Conservation (phyloP, 2,888 invertebrate species). For the Coenonympha glycerion region DNA sequence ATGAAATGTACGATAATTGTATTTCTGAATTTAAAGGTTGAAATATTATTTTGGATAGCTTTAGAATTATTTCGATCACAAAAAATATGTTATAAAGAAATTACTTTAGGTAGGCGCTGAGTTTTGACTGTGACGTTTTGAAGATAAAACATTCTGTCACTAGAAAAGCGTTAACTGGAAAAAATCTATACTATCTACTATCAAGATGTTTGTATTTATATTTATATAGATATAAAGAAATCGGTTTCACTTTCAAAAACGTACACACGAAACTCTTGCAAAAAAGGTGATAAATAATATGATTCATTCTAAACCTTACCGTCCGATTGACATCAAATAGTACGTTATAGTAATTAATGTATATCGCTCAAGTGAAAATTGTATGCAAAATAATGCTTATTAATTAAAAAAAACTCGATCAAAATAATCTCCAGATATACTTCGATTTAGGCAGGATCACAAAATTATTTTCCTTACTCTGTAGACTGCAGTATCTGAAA, state of each 20-base stretch:
- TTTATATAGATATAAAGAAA: too few relatives aligned
- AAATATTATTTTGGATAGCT: slow-evolving; percentile 32
- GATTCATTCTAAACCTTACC: slow-evolving; percentile 41
- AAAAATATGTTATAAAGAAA: not conserved
- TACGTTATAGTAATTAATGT: too few relatives aligned
- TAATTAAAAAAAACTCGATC: too few relatives aligned
- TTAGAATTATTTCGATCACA: slow-evolving; percentile 1
- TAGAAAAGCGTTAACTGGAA: too few relatives aligned
- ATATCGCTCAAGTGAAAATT: slow-evolving; percentile 7
- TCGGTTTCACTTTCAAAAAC: too few relatives aligned
- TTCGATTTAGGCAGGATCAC: too few relatives aligned
- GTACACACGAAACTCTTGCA: not conserved
- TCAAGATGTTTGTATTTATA: too few relatives aligned
- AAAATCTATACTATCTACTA: too few relatives aligned
- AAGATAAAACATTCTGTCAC: not conserved
- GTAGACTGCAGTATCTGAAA: too few relatives aligned
- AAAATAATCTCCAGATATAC: too few relatives aligned
- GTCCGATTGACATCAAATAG: slow-evolving; percentile 39
- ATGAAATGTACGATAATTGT: slow-evolving; percentile 6
- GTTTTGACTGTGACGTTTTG: not conserved
- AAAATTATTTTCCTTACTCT: too few relatives aligned
- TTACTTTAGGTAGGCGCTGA: not conserved
- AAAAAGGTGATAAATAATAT: not conserved
- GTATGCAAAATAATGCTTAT: too few relatives aligned
- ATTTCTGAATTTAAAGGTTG: slow-evolving; percentile 29